Evolutionary conservation across 2,888 invertebrate species (phyloP).

Genomic region (Apotomis turbidana): DNA sequence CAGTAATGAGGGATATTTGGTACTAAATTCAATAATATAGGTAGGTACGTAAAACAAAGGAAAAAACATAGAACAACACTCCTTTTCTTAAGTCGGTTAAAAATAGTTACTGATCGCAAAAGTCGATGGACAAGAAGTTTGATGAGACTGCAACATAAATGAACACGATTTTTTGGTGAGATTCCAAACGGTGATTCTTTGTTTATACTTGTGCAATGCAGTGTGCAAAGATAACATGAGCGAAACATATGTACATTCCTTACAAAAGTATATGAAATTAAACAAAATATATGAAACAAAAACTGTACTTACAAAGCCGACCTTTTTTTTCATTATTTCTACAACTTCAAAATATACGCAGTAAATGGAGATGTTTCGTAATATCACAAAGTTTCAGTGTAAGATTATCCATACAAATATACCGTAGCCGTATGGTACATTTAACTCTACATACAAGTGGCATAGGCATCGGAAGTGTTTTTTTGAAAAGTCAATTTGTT

Average conservation of each 20-base stretch:
- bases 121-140: slow-evolving; percentile 7
- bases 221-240: slow-evolving; percentile 1
- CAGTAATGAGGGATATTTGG: too few species aligned
- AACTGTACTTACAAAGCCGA: not conserved
- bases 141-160: not conserved
- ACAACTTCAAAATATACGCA: not conserved
- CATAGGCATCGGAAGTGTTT: too few species aligned
- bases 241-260: not conserved
- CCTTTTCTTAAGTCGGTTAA: too few species aligned
- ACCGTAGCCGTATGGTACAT: not conserved
- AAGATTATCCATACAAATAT: not conserved
- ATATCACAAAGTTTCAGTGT: not conserved
- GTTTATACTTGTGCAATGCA: slow-evolving; percentile 17
- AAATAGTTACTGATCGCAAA: too few species aligned
- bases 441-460: not conserved
- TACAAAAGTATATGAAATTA: not conserved
- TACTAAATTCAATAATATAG: too few species aligned
- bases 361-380: not conserved
- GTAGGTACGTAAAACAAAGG: too few species aligned
- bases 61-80: too few species aligned
- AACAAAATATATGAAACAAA: not conserved
- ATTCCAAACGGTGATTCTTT: slow-evolving; percentile 19
- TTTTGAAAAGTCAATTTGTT: too few species aligned
- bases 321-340: not conserved
- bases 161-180: slow-evolving; percentile 1